Evolutionary conservation across 1,140 invertebrate species (phyloP).

Genomic region (Ceratitis capitata): DNA sequence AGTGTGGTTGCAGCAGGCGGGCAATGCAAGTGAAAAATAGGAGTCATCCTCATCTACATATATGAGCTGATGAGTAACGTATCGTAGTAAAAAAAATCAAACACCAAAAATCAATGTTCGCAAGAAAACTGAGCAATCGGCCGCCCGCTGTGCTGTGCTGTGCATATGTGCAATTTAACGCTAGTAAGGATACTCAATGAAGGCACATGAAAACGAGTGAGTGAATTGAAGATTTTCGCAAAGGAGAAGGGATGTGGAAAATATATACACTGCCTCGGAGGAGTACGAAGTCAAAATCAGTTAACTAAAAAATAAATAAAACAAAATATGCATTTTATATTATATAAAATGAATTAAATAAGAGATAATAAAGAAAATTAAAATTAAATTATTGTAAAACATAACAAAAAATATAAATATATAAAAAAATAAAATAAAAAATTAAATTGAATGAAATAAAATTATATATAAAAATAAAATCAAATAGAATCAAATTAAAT

Average conservation of each 20-base stretch:
- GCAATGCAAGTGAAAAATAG: background rate
- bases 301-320: background rate
- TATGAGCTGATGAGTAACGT: too few species aligned
- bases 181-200: background rate
- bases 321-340: background rate
- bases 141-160: background rate
- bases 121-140: background rate
- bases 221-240: background rate
- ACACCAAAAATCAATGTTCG: background rate
- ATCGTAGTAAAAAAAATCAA: too few species aligned
- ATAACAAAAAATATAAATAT: background rate
- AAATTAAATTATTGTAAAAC: too few species aligned
- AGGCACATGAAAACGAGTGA: background rate
- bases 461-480: too few species aligned
- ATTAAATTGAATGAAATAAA: background rate
- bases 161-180: background rate
- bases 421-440: background rate
- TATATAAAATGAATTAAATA: background rate
- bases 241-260: background rate
- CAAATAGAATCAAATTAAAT: background rate
- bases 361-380: too few species aligned
- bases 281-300: background rate
- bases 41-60: too few species aligned
- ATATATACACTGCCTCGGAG: too few species aligned
- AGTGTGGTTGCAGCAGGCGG: background rate